A percentile compares a stretch with the other conserved stretches of the same genome.
Evolutionary conservation across 2,113 vertebrate genomes (phyloP).

Genomic region (Paedocypris sp.): DNA sequence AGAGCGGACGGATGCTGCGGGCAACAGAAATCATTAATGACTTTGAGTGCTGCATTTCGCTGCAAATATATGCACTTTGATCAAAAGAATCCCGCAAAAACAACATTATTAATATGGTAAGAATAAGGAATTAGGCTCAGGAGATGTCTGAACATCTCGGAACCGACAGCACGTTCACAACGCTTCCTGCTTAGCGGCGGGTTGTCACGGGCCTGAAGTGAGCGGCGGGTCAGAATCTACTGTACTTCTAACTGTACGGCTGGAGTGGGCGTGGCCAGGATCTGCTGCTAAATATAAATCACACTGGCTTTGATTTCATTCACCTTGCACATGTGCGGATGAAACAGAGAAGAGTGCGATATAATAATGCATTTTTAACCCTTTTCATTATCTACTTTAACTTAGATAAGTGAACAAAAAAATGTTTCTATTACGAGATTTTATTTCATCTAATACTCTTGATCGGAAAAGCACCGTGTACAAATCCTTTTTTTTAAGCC

Average conservation of each 20-base stretch:
- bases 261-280: slow-evolving; percentile 27
- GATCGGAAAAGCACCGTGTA: no score
- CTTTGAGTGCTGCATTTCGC: slow-evolving; percentile 40
- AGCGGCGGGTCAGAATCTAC: slow-evolving; percentile 22
- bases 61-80: slow-evolving; percentile 28
- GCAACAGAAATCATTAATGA: slow-evolving; percentile 50
- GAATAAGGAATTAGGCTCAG: not conserved
- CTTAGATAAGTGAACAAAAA: no score
- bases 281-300: slow-evolving; percentile 37
- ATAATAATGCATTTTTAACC: no score
- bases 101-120: not conserved
- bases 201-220: not conserved
- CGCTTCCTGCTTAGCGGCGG: not conserved
- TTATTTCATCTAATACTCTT: no score
- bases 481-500: no score
- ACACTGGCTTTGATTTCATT: slow-evolving; percentile 32
- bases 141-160: not conserved
- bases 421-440: no score
- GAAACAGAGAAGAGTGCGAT: not conserved
- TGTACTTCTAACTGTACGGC: slow-evolving; percentile 36
- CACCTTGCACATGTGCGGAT: slow-evolving; percentile 19
- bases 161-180: not conserved
- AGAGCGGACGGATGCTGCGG: slow-evolving; percentile 33
- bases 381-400: no score
- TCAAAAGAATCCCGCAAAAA: not conserved